A percentile compares a stretch with the other conserved stretches of the same genome.
These are phyloP conservation scores for Pampus argenteus DNA, from an alignment of 2,797 vertebrate species.

Conservation along the genomic window DNA sequence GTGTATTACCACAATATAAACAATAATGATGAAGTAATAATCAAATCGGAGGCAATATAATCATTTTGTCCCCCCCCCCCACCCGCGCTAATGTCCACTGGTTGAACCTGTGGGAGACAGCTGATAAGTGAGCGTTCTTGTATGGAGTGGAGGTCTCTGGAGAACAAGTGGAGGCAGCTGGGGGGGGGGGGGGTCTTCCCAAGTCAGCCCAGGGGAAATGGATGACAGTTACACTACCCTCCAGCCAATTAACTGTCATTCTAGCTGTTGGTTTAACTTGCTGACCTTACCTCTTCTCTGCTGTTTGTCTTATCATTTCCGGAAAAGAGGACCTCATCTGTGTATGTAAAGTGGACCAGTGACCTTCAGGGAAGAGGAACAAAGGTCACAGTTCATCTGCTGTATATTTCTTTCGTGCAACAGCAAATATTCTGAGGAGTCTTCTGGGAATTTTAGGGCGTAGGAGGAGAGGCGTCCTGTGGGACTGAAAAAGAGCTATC, in stretches of 20 bases:
- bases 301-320: slow-evolving; percentile 88
- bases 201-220: slow-evolving; percentile 80
- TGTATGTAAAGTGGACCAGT: slow-evolving; percentile 85
- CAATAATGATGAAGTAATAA: slow-evolving; percentile 84
- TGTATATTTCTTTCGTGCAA: slow-evolving; percentile 83
- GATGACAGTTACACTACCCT: slow-evolving; percentile 88
- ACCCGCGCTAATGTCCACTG: slow-evolving; percentile 74
- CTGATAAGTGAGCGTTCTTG: slow-evolving; percentile 76
- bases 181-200: slow-evolving; percentile 67
- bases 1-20: slow-evolving; percentile 81
- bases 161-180: slow-evolving; percentile 63
- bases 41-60: slow-evolving; percentile 79
- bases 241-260: slow-evolving; percentile 87
- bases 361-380: slow-evolving; percentile 82
- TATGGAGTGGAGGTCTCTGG: slow-evolving; percentile 69
- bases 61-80: slow-evolving; percentile 63
- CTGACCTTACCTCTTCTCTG: slow-evolving; percentile 83
- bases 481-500: slow-evolving; percentile 82
- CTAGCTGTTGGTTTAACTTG: slow-evolving; percentile 89
- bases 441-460: slow-evolving; percentile 71
- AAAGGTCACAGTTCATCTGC: slow-evolving; percentile 85
- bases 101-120: slow-evolving; percentile 84
- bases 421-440: slow-evolving; percentile 73
- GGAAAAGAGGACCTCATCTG: slow-evolving; percentile 85
- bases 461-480: slow-evolving; percentile 66